Conservation (phyloP, 2,113 vertebrate genomes). For the Callipepla californica region DNA sequence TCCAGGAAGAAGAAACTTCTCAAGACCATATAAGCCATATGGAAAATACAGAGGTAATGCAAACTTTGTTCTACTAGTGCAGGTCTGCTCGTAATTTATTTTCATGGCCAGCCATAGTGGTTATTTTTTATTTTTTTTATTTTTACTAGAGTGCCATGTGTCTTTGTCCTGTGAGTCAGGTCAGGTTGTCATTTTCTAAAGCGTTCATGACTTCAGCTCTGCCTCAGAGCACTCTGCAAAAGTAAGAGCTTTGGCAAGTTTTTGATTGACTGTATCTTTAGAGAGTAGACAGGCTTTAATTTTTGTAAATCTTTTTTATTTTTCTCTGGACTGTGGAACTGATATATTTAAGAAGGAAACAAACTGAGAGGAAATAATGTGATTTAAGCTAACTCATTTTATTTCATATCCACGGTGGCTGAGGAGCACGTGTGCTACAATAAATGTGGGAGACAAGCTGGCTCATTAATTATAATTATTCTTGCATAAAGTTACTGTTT, state of each 20-base stretch:
- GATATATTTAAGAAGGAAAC: not conserved
- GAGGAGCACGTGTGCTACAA: not conserved
- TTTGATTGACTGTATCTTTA: not conserved
- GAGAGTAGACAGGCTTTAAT: not conserved
- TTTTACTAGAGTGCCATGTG: not conserved
- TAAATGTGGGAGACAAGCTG: not conserved
- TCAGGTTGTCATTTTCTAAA: not conserved
- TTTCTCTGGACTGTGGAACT: not conserved
- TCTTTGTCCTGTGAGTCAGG: not conserved
- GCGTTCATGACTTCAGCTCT: not conserved
- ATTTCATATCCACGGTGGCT: not conserved
- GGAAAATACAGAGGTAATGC: constrained; percentile 25
- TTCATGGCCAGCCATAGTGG: not conserved
- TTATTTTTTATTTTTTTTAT: not conserved
- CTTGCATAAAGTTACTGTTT: not conserved
- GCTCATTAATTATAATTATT: not conserved
- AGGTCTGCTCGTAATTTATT: not conserved
- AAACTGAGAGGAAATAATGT: not conserved
- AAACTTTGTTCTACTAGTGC: not conserved
- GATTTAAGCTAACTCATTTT: not conserved
- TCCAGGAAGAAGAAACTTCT: not conserved
- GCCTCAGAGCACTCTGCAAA: not conserved
- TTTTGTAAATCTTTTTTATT: not conserved
- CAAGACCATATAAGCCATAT: not conserved
- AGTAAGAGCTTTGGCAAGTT: not conserved